Conservation (phyloP, 2,888 invertebrate species). For the Drosophila phalerata region DNA sequence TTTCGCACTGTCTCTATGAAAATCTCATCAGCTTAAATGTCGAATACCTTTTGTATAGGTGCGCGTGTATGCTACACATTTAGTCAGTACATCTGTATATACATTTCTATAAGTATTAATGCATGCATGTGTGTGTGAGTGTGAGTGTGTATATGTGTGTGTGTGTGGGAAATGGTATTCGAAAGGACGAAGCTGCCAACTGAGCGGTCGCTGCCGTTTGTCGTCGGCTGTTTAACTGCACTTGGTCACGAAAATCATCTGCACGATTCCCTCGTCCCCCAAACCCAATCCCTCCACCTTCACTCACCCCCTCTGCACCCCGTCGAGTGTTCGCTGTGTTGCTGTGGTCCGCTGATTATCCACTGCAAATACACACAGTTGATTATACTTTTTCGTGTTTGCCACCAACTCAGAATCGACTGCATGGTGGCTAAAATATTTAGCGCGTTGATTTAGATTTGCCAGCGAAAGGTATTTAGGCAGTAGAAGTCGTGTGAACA, state of each 20-base stretch:
- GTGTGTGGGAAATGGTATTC: slow-evolving; percentile 46
- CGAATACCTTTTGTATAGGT: slow-evolving; percentile 25
- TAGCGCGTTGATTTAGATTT: slow-evolving; percentile 82
- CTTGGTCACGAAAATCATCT: slow-evolving; percentile 82
- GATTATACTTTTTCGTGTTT: slow-evolving; percentile 80
- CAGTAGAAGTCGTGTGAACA: slow-evolving; percentile 18
- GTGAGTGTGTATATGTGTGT: slow-evolving; percentile 9
- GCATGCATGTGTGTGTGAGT: neutral
- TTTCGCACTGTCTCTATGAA: slow-evolving; percentile 9
- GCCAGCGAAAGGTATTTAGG: slow-evolving; percentile 77
- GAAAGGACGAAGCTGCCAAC: slow-evolving; percentile 59
- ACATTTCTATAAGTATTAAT: slow-evolving; percentile 13
- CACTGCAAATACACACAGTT: slow-evolving; percentile 81
- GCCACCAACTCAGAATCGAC: slow-evolving; percentile 50
- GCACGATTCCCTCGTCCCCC: slow-evolving; percentile 26
- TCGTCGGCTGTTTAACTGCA: slow-evolving; percentile 78
- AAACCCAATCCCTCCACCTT: neutral
- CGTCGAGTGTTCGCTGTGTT: slow-evolving; percentile 17
- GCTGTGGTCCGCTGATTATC: slow-evolving; percentile 71
- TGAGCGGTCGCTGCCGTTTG: slow-evolving; percentile 61
- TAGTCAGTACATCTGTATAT: slow-evolving; percentile 23
- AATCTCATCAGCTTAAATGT: slow-evolving; percentile 64
- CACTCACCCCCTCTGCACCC: slow-evolving; percentile 4
- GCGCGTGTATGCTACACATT: slow-evolving; percentile 42
- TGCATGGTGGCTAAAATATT: slow-evolving; percentile 76